These are phyloP conservation scores for Eubasilissa regina DNA, from an alignment of 1,140 invertebrate species.

Conservation along the genomic window DNA sequence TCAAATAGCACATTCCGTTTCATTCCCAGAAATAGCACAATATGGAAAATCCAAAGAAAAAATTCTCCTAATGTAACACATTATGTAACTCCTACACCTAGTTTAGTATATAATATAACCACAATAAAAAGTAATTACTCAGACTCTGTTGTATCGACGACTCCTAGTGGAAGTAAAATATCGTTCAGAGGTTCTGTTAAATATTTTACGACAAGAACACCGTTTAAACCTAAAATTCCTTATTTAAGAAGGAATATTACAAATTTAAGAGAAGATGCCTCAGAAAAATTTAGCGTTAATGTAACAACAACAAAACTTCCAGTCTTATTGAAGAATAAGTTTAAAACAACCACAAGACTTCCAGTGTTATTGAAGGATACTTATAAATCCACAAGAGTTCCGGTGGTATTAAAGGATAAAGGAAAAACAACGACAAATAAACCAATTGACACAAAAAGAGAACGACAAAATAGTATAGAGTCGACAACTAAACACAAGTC, in stretches of 20 bases:
- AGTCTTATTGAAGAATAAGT: neutral
- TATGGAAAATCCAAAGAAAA: constrained; percentile 30
- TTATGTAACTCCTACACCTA: constrained; percentile 27
- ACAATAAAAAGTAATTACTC: constrained; percentile 14
- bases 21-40: constrained; percentile 44
- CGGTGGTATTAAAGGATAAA: neutral
- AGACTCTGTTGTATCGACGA: neutral
- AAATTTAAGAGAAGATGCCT: constrained; percentile 7
- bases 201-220: constrained; percentile 54
- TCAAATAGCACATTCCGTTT: constrained; percentile 14
- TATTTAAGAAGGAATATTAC: constrained; percentile 40
- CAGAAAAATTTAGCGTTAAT: constrained; percentile 33
- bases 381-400: neutral
- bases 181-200: constrained; percentile 54
- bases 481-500: constrained; percentile 10
- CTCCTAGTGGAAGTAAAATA: constrained; percentile 42
- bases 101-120: neutral
- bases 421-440: neutral
- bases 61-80: neutral
- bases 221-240: constrained; percentile 56
- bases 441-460: neutral
- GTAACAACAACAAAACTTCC: constrained; percentile 6
- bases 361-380: constrained; percentile 16
- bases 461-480: constrained; percentile 30
- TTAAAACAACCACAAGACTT: constrained; percentile 10